A percentile compares a stretch with the other conserved stretches of the same genome.
phyloP scores from a whole-genome alignment of 2,797 vertebrate genomes.

The Malacoraja senta region DNA sequence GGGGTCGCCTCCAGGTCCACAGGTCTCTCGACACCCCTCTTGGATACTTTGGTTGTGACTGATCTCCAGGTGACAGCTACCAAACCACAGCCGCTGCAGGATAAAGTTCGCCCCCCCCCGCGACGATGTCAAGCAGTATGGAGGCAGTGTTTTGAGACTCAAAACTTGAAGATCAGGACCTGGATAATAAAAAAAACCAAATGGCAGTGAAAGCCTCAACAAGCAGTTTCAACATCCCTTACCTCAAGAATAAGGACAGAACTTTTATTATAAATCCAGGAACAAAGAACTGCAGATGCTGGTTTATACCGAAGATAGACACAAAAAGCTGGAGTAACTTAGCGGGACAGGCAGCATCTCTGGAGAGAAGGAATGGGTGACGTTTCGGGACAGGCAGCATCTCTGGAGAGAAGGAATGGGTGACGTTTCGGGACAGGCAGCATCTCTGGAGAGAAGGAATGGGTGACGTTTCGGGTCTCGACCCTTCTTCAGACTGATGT shows the following conservation, averaged over 20 bases:
- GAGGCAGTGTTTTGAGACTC: neutral
- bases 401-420: too few species aligned
- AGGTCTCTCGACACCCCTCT: neutral
- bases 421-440: too few species aligned
- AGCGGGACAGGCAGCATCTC: too few species aligned
- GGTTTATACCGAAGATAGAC: too few species aligned
- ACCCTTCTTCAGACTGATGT: too few species aligned
- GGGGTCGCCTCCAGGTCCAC: neutral
- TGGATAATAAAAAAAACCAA: neutral
- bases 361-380: too few species aligned
- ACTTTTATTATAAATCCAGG: too few species aligned
- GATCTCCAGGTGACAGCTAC: neutral
- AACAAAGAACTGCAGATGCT: too few species aligned
- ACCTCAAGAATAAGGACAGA: neutral
- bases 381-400: too few species aligned
- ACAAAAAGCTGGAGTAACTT: too few species aligned
- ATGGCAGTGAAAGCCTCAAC: neutral
- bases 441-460: too few species aligned
- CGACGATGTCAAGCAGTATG: neutral
- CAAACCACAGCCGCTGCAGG: conserved; percentile 21
- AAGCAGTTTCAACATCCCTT: neutral
- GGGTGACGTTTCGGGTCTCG: too few species aligned
- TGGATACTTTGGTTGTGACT: neutral
- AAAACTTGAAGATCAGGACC: conserved; percentile 19
- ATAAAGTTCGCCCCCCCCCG: neutral